Evolutionary conservation across 2,888 invertebrate species (phyloP).

Genomic region (Taenaris catops): DNA sequence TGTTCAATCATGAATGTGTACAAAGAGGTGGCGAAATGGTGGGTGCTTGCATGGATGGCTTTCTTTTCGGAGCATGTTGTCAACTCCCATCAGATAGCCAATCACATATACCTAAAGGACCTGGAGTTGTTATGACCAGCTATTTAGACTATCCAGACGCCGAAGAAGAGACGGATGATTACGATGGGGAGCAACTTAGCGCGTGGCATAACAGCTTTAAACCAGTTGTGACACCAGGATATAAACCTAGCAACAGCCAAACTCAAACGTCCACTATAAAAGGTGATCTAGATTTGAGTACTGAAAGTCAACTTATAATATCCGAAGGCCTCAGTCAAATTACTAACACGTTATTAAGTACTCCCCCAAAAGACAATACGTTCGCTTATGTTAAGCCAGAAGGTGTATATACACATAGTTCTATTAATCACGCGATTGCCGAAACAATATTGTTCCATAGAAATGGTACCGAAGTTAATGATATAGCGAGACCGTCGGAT

Average conservation of each 20-base stretch:
- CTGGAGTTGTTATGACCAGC: constrained; percentile 70
- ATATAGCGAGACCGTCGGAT: constrained; percentile 71
- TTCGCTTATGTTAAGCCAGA: constrained; percentile 48
- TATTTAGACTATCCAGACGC: constrained; percentile 66
- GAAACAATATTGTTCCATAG: constrained; percentile 82
- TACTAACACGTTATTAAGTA: constrained; percentile 67
- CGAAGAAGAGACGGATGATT: constrained; percentile 47
- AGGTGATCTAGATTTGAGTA: constrained; percentile 43
- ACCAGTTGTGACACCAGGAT: constrained; percentile 68
- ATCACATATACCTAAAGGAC: constrained; percentile 69
- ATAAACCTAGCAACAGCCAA: constrained; percentile 46
- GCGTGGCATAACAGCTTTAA: constrained; percentile 69
- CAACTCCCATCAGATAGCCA: constrained; percentile 80
- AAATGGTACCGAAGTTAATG: constrained; percentile 77
- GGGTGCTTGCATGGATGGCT: constrained; percentile 95
- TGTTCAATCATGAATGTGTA: constrained; percentile 95
- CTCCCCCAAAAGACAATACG: constrained; percentile 65
- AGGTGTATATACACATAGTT: constrained; percentile 67
- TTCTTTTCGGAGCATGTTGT: constrained; percentile 95
- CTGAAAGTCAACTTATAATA: constrained; percentile 63
- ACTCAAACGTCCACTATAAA: constrained; percentile 36
- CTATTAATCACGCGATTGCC: constrained; percentile 80
- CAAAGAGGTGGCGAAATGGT: constrained; percentile 89
- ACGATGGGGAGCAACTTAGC: constrained; percentile 61
- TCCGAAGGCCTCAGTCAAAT: constrained; percentile 79